Evolutionary conservation across 1,140 invertebrate genomes (phyloP), one percentile per base, ranked within the genome.

Genomic region (Acyrthosiphon pisum): DNA sequence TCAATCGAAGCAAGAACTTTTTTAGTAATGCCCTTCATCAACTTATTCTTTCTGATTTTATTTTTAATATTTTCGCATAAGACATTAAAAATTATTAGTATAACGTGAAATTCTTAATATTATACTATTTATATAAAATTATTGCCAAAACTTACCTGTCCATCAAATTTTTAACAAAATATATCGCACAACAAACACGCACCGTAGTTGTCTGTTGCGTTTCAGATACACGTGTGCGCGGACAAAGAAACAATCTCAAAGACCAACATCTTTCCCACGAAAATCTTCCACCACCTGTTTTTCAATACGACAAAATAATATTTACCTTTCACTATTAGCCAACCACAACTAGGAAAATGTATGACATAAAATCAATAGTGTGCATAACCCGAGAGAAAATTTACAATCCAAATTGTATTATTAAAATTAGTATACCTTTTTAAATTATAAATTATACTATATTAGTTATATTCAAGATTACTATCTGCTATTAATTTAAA

Each of bases 331-430:
- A 93, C 91, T 86, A 46, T 81, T 76, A 37, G 81, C 41, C 91
- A 93, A 86, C 50, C 37, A 93, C 50, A 86, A 56, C 81, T 93
- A 81, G 81, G 91, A 93, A 93, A 93, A 93, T 92, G 23, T 41
- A 92, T 93, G 37, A 86, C 91, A 83, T 93, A 83, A 93, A 56
- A 93, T 93, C 20, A 46, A 18, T 41, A 86, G 83, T 41, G 76
- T 83, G 90, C 37, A 56, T 56, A 86, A 44, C 84, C 35, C 14
- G 26, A 86, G 81, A 83, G 50, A 93, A 93, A 86, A 93, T 86
- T n/a, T 20, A n/a, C 37, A n/a, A 18, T n/a, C 41, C 6, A 18
- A 90, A 90, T n/a, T 1, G 14, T n/a, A 76, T 76, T 76, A 76
- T 76, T 76, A n/a, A 76, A 76, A 18, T n/a, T n/a, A 76, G 14